Percentiles rank a stretch among this genome's conserved stretches.
phyloP scores from a whole-genome alignment of 64 coral and sea anemone species.

The Cladopsammia gracilis region DNA sequence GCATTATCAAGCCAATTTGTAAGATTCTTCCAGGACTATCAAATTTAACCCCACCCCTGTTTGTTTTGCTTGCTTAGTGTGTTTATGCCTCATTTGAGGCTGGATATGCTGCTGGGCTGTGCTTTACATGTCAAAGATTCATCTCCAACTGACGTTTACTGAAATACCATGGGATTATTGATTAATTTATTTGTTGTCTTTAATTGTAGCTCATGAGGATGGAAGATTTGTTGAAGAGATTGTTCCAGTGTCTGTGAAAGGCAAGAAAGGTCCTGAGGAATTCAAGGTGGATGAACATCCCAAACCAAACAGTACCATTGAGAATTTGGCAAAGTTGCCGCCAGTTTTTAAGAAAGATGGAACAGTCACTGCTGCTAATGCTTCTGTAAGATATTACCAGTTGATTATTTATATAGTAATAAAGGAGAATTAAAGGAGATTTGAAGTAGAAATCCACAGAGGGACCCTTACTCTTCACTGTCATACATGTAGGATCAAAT shows the following conservation, averaged over 20 bases:
- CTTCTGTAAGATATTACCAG: constrained; percentile 75
- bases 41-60: no score
- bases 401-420: neutral
- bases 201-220: constrained; percentile 72
- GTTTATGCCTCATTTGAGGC: no score
- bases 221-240: constrained; percentile 92
- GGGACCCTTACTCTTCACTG: no score
- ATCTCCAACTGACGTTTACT: neutral
- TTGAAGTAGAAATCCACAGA: neutral
- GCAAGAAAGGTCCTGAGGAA: constrained; percentile 91
- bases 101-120: no score
- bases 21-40: no score
- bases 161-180: neutral
- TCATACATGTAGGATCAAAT: no score
- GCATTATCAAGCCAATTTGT: no score
- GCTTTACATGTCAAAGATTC: no score
- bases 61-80: no score
- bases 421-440: no score
- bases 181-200: neutral
- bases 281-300: constrained; percentile 96
- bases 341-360: constrained; percentile 98
- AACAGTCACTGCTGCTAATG: constrained; percentile 95
- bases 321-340: constrained; percentile 85
- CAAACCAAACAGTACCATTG: constrained; percentile 77
- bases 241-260: constrained; percentile 86